phyloP scores from a whole-genome alignment of 2,888 invertebrate genomes.

The Hartigia nigra region DNA sequence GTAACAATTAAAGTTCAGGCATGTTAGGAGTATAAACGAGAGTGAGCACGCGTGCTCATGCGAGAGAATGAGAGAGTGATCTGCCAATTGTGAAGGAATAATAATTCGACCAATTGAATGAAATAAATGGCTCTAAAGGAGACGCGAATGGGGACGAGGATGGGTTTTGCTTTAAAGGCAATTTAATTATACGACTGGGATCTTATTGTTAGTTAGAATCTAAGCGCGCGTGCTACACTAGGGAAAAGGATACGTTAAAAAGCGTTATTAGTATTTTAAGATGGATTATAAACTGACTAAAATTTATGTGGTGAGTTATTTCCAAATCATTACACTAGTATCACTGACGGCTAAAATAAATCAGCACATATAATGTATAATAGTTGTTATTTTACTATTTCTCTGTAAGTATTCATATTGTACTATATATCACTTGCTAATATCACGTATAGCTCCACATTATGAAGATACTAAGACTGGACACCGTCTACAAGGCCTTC shows the following conservation, averaged over 20 bases:
- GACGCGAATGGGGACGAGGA: not conserved
- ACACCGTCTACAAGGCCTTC: conserved; percentile 38
- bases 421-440: not conserved
- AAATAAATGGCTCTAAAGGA: not conserved
- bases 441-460: conserved; percentile 35
- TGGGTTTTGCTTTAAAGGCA: conserved; percentile 1
- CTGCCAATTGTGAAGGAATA: conserved; percentile 9
- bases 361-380: not conserved
- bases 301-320: conserved; percentile 26
- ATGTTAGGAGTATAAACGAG: not conserved
- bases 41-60: not conserved
- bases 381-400: not conserved
- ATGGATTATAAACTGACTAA: conserved; percentile 32
- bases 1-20: conserved; percentile 1
- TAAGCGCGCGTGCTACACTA: not conserved
- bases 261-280: not conserved
- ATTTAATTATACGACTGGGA: not conserved
- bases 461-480: conserved; percentile 33
- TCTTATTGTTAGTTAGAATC: not conserved
- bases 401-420: not conserved
- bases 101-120: conserved; percentile 33
- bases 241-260: not conserved
- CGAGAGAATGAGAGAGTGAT: not conserved
- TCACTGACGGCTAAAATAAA: not conserved
- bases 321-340: not conserved